Evolutionary conservation across 2,797 vertebrate genomes (phyloP), one percentile per base, ranked within the genome.

Genomic region (Dendrocincla tyrannina): DNA sequence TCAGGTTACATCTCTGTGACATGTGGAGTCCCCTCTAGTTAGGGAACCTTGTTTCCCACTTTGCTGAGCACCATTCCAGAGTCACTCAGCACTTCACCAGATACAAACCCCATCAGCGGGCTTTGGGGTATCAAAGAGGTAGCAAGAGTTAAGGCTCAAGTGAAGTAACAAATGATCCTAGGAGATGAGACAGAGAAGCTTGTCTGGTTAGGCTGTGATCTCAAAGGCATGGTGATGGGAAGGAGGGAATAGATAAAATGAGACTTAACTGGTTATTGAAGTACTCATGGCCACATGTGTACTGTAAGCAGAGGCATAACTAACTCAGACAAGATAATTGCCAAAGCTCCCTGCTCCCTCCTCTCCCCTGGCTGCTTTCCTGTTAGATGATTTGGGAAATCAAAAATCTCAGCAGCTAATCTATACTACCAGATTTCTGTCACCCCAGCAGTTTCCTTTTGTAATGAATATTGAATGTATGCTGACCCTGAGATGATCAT

Each of bases 401-500:
- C 74, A 83, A 88, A 94, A 94, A 93, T 88, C 86, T 95, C 56
- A 83, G 70, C 87, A 93, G 83, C 85, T 96, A 95, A 97, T 89
- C 79, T 91, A 91, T 94, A 89, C 52, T 56, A 93, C 89, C 89
- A 91, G 80, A 81, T 85, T 96, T 95, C 90, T 95, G 91, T 94
- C 91, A 95, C 19, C 70, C 76, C 32, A 44, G 88, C 70, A 90
- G 72, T 85, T 96, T 82, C 25, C 74, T 83, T 93, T 69, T 70
- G 87, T 75, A 91, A 96, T 95, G 90, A 96, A 91, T 95, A 97
- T 85, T 87, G 86, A 92, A 94, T 95, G 49, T 33, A 35, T 73
- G 37, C 73, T 93, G 89, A 91, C 91, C 85, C 81, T 37, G 85
- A 88, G 91, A 66, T 85, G 83, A 74, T 93, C 89, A 94, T 41